Evolutionary conservation across 2,797 vertebrate genomes (phyloP).

Genomic region (Carcharodon carcharias): DNA sequence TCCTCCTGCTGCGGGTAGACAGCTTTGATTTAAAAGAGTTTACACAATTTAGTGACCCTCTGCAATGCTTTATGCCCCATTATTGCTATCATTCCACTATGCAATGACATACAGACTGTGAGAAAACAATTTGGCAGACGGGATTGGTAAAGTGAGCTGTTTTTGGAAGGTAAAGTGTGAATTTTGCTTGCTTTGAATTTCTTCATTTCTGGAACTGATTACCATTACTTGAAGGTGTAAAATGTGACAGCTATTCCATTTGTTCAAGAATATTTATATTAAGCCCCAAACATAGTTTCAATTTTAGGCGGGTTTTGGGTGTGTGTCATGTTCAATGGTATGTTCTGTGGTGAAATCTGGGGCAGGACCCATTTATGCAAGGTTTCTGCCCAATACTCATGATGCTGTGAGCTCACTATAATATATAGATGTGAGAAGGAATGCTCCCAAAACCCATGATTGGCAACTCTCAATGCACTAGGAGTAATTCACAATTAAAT

Average conservation of each 20-base stretch:
- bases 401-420: neutral
- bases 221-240: neutral
- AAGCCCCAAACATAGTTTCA: neutral
- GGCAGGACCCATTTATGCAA: neutral
- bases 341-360: neutral
- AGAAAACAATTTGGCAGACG: neutral
- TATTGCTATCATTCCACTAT: neutral
- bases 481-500: neutral
- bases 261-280: neutral
- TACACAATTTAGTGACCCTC: neutral
- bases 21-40: too few species aligned
- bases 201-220: neutral
- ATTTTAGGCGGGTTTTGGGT: neutral
- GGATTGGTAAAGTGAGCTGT: neutral
- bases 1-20: too few species aligned
- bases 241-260: neutral
- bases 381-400: neutral
- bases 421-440: neutral
- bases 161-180: neutral
- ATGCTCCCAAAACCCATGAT: neutral
- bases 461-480: neutral
- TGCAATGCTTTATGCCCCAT: neutral
- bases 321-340: neutral
- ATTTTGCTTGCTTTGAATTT: neutral
- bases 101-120: neutral